Percentiles rank a stretch among this genome's conserved stretches.
phyloP scores from a whole-genome alignment of 2,797 vertebrate genomes.

The Momotus momota region DNA sequence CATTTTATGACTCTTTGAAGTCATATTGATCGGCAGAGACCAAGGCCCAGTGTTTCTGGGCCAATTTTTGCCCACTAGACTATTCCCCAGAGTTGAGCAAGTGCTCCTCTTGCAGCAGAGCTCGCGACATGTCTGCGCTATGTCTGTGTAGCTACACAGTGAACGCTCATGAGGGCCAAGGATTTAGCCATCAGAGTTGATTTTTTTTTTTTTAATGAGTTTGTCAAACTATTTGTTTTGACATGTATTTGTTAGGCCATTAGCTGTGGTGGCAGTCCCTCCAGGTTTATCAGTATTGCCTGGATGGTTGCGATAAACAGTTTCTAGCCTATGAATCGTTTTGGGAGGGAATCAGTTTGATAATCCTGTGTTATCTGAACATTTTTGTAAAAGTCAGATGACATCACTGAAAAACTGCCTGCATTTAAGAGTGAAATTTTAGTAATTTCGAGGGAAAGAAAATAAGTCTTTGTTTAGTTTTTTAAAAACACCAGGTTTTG shows the following conservation, averaged over 20 bases:
- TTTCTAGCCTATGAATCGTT: background rate
- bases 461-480: background rate
- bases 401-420: background rate
- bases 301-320: background rate
- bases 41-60: background rate
- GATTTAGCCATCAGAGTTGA: background rate
- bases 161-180: background rate
- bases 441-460: background rate
- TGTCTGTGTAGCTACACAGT: background rate
- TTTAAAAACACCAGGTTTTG: background rate
- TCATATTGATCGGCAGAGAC: background rate
- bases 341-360: background rate
- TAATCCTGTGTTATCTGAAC: background rate
- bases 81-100: background rate
- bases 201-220: background rate
- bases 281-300: background rate
- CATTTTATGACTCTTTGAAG: background rate
- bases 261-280: background rate
- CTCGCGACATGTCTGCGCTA: rapidly evolving
- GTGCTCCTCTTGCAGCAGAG: background rate
- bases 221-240: background rate
- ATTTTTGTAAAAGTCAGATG: background rate
- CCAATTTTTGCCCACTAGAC: background rate
- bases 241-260: background rate
- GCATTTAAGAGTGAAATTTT: background rate